Base-by-base conservation (phyloP, 2,797 vertebrate species). In the Esox masquinongy region DNA sequence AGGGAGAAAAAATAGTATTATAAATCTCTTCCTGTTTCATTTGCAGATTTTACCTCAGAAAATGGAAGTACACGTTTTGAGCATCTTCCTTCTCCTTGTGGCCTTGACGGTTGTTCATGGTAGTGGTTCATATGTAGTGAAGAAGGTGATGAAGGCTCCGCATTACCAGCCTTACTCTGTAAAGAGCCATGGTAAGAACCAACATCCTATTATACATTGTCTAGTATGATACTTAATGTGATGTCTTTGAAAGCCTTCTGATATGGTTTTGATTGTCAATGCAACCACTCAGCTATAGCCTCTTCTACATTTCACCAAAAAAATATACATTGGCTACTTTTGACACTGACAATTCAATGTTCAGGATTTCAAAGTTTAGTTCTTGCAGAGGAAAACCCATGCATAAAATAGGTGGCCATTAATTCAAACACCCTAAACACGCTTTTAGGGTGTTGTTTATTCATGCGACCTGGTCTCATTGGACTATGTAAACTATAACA, bases 101-200 rank as follows among this genome's bases (percentile, higher is more conserved):
- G 94, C 92, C 82, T 82, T 95, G 88, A 91, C 93, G 59, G 92
- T 95, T 47, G 96, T 93, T 86, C 94, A 95, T 76, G 96, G 96
- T 63, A 90, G 94, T 0, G 91, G 93, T 24, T 61, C 56, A 49
- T 98, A 97, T 84, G 96, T 97, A 79, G 93, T 96, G 82, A 97
- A 97, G 91, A 93, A 94, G 93, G 77, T 94, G 91, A 49, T 97
- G 85, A 97, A 98, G 88, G 89, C 88, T 22, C 92, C 92, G 36
- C 91, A 93, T 82, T 94, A 93, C 86, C 86, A 96, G 91, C 91
- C 96, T 67, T 96, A 93, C 80, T 88, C 93, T 69, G 94, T 98
- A 70, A 99, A 97, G 90, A 92, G 95, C 88, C 97, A 97, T 68
- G 95, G 98, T 99, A 94, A 96, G 94, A 87, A 67, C 31, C 16